A percentile compares a stretch with the other conserved stretches of the same genome.
Conservation (phyloP, 2,797 vertebrate genomes). For the Sardinella longiceps region DNA sequence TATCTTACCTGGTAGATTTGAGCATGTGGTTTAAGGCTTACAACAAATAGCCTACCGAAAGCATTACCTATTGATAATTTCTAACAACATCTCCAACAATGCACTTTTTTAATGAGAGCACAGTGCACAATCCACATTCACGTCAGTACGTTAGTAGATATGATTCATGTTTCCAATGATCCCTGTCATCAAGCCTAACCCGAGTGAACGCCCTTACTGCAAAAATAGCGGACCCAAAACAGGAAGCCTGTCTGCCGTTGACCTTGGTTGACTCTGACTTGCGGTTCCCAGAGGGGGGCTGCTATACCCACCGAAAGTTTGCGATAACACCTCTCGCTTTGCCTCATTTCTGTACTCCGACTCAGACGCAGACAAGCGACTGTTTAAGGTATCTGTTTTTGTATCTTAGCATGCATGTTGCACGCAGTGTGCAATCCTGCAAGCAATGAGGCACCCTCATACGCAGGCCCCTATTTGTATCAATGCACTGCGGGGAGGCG, state of each 20-base stretch:
- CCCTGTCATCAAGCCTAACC: constrained; percentile 44
- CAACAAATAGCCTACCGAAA: neutral
- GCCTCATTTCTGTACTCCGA: constrained; percentile 34
- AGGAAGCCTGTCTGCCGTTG: constrained; percentile 52
- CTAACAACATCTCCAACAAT: neutral
- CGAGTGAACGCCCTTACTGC: constrained; percentile 43
- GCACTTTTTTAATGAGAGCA: neutral
- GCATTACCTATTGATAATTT: neutral
- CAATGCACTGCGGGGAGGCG: neutral
- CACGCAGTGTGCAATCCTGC: constrained; percentile 67
- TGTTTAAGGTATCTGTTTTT: constrained; percentile 66
- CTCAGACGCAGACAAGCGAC: neutral
- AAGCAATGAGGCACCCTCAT: neutral
- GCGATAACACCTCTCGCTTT: constrained; percentile 33
- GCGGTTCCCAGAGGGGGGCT: constrained; percentile 34
- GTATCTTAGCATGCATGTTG: constrained; percentile 61
- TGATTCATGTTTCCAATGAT: constrained; percentile 27
- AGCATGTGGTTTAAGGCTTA: neutral
- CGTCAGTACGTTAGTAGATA: constrained; percentile 14
- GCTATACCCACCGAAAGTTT: constrained; percentile 36
- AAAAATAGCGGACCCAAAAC: constrained; percentile 54
- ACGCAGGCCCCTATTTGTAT: neutral
- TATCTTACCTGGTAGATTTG: neutral
- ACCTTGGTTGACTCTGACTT: constrained; percentile 48
- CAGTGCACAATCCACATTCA: neutral